phyloP scores from a whole-genome alignment of 2,888 invertebrate species.

The Digitonthophagus gazella region DNA sequence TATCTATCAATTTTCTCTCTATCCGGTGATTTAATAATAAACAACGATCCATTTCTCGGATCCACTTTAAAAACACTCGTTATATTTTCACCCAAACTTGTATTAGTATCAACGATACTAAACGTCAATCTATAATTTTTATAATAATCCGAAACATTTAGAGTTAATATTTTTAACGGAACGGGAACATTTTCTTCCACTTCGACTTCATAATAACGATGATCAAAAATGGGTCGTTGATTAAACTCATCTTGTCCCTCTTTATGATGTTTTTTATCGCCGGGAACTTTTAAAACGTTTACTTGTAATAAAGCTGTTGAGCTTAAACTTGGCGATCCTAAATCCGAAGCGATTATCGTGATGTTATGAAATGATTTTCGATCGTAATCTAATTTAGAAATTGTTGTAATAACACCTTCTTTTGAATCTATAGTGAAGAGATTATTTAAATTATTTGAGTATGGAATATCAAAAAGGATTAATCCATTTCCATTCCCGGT shows the following conservation, averaged over 20 bases:
- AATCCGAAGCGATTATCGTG: conserved; percentile 79
- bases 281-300: conserved; percentile 58
- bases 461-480: conserved; percentile 72
- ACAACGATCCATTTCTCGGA: conserved; percentile 72
- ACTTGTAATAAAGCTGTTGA: conserved; percentile 73
- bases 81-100: conserved; percentile 56
- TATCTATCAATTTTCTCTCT: conserved; percentile 69
- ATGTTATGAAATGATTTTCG: conserved; percentile 66
- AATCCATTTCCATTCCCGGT: conserved; percentile 84
- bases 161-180: conserved; percentile 70
- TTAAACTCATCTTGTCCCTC: conserved; percentile 46
- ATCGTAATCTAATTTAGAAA: conserved; percentile 71
- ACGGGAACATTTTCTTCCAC: conserved; percentile 77
- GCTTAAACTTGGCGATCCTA: conserved; percentile 79
- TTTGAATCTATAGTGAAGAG: conserved; percentile 81
- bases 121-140: conserved; percentile 65
- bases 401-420: conserved; percentile 77
- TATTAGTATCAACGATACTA: conserved; percentile 62
- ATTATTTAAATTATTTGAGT: conserved; percentile 58
- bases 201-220: conserved; percentile 74
- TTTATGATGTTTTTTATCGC: conserved; percentile 55
- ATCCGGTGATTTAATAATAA: conserved; percentile 71
- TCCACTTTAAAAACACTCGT: conserved; percentile 71
- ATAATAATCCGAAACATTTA: conserved; percentile 72
- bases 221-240: conserved; percentile 46